Evolutionary conservation across 2,888 invertebrate species (phyloP).

Genomic region (Danaus chrysippus): DNA sequence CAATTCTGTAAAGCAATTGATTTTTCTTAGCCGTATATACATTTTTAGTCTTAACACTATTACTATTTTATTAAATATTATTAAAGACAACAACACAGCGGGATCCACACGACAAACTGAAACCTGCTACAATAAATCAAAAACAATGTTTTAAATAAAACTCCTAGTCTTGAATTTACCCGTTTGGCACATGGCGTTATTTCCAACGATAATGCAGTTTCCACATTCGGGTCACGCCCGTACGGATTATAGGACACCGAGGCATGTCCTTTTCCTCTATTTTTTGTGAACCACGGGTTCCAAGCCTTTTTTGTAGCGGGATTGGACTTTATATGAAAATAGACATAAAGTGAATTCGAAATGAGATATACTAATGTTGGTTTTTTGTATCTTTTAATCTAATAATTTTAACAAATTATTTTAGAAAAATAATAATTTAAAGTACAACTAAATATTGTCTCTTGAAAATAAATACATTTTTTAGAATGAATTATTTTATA

Average conservation of each 20-base stretch:
- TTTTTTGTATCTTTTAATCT: no score
- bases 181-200: conserved; percentile 13
- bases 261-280: conserved; percentile 34
- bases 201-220: conserved; percentile 34
- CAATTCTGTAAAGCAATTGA: neutral
- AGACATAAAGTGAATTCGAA: neutral
- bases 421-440: no score
- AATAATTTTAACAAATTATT: no score
- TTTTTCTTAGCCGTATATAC: no score
- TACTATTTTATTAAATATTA: no score
- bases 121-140: neutral
- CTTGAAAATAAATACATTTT: no score
- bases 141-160: neutral
- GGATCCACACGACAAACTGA: neutral
- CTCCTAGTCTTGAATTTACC: conserved; percentile 10
- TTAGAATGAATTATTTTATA: no score
- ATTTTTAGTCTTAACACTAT: no score
- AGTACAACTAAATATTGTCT: no score
- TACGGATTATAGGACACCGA: conserved; percentile 34
- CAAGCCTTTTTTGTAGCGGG: conserved; percentile 9
- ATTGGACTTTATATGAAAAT: no score
- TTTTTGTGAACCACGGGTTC: conserved; percentile 27
- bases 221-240: conserved; percentile 37
- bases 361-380: neutral
- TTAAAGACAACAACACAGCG: no score